Evolutionary conservation across 2,888 invertebrate genomes (phyloP).

Genomic region (Drosophila tanythrix): DNA sequence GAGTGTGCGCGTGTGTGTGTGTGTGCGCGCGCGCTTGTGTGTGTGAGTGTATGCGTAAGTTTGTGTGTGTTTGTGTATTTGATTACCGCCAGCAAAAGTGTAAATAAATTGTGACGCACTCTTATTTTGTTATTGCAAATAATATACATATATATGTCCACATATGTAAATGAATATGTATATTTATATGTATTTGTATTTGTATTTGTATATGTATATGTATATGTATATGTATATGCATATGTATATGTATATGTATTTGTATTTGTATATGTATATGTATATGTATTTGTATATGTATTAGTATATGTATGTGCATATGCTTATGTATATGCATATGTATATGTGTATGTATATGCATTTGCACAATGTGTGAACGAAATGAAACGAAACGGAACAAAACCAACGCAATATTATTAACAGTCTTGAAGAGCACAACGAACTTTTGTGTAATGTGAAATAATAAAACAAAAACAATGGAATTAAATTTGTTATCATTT

Average conservation of each 20-base stretch:
- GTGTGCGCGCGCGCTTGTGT: background rate
- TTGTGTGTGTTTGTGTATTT: slow-evolving; percentile 16
- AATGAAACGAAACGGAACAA: slow-evolving; percentile 46
- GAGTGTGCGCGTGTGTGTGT: background rate
- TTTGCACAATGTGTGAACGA: slow-evolving; percentile 22
- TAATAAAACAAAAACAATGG: slow-evolving; percentile 60
- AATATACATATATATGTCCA: slow-evolving; percentile 44
- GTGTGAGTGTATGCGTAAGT: slow-evolving; percentile 2
- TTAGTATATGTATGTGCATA: too few relatives aligned
- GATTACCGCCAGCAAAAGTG: slow-evolving; percentile 60
- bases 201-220: background rate
- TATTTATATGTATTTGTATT: slow-evolving; percentile 1
- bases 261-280: too few relatives aligned
- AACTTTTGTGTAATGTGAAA: slow-evolving; percentile 71
- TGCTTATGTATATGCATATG: slow-evolving; percentile 8
- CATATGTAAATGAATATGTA: slow-evolving; percentile 49
- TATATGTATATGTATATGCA: too few relatives aligned
- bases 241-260: background rate
- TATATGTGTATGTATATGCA: background rate
- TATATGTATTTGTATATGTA: background rate
- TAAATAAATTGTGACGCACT: slow-evolving; percentile 74
- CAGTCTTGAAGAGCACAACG: slow-evolving; percentile 65
- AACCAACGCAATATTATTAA: slow-evolving; percentile 32
- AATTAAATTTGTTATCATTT: slow-evolving; percentile 2
- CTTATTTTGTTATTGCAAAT: slow-evolving; percentile 71